Conservation (phyloP, 1,140 invertebrate genomes). For the Mesaphorura yosii region DNA sequence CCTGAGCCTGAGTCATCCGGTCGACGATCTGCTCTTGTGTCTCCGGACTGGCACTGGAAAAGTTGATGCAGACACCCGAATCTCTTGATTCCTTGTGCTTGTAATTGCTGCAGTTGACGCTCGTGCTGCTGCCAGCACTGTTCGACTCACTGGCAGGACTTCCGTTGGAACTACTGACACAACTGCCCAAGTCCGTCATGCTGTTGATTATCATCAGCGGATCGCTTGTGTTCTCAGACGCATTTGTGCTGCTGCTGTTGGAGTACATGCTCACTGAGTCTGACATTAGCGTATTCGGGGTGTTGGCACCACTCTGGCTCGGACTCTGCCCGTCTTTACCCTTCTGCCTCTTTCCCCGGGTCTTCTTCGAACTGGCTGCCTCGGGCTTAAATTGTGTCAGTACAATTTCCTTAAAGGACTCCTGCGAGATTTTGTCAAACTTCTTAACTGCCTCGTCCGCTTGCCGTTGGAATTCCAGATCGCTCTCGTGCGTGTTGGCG, state of each 20-base stretch:
- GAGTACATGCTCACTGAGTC: slow-evolving; percentile 18
- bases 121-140: no score
- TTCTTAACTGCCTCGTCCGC: background rate
- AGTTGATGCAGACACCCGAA: background rate
- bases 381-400: slow-evolving; percentile 11
- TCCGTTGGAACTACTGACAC: no score
- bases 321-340: background rate
- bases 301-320: background rate
- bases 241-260: no score
- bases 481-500: background rate
- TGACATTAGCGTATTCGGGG: no score
- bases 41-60: background rate
- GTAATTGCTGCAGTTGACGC: background rate
- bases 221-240: no score
- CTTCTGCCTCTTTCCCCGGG: background rate
- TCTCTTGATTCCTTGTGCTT: background rate
- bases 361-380: background rate
- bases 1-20: background rate
- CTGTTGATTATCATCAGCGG: no score
- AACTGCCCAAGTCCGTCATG: no score
- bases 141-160: background rate
- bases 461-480: background rate
- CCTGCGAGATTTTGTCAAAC: slow-evolving; percentile 18
- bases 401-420: slow-evolving; percentile 22
- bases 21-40: background rate